Evolutionary conservation across 2,797 vertebrate species (phyloP).

Genomic region (Platyrinchus mystaceus): DNA sequence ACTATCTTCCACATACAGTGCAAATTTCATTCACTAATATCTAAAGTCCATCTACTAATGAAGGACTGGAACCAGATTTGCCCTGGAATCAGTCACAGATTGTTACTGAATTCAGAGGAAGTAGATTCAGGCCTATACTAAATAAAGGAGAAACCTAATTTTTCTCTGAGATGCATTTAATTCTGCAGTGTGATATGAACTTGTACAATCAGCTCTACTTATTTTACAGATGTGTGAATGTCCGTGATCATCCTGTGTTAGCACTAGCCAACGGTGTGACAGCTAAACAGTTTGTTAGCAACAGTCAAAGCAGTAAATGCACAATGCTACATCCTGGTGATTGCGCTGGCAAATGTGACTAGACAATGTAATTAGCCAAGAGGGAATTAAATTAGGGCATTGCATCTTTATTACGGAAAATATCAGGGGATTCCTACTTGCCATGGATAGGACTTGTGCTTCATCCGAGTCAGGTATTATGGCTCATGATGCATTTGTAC

Average conservation of each 20-base stretch:
- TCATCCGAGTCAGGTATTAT: background rate
- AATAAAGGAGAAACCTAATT: background rate
- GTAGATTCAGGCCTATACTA: background rate
- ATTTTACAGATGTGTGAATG: background rate
- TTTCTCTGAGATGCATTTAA: background rate
- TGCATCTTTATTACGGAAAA: background rate
- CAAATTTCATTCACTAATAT: background rate
- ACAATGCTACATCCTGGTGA: background rate
- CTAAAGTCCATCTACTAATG: background rate
- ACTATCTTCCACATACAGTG: background rate
- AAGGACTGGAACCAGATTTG: background rate
- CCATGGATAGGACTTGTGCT: background rate
- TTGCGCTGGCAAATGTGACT: background rate
- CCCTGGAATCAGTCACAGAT: background rate
- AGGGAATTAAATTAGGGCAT: background rate
- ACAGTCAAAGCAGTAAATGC: background rate
- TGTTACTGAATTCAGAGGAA: background rate
- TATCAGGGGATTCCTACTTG: background rate
- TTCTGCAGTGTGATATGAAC: background rate
- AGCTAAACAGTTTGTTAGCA: background rate
- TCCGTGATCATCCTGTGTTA: background rate
- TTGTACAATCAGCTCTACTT: background rate
- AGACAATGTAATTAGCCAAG: background rate
- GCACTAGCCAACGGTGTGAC: background rate
- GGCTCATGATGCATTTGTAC: rapidly evolving